Conservation (phyloP, 2,888 invertebrate genomes). For the Thereva unica region DNA sequence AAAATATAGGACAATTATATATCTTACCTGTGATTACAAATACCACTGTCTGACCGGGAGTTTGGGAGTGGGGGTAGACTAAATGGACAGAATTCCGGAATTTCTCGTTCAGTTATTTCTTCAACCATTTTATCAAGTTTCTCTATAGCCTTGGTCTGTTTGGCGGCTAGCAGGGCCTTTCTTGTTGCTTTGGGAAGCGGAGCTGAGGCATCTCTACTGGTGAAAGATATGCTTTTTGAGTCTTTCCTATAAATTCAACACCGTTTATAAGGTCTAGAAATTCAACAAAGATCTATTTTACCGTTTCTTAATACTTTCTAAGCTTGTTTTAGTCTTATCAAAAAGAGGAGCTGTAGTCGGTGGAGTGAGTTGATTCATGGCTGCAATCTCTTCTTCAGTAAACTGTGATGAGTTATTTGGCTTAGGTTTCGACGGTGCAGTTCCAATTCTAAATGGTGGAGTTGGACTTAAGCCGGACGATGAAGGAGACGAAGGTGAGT, state of each 20-base stretch:
- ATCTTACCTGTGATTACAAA: slow-evolving; percentile 49
- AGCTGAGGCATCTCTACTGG: slow-evolving; percentile 49
- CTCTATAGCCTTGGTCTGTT: slow-evolving; percentile 57
- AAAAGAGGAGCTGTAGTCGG: slow-evolving; percentile 60
- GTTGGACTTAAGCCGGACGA: slow-evolving; percentile 61
- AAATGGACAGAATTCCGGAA: slow-evolving; percentile 50
- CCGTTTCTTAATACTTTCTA: not conserved
- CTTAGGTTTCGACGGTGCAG: slow-evolving; percentile 58
- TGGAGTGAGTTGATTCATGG: slow-evolving; percentile 53
- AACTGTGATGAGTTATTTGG: slow-evolving; percentile 52
- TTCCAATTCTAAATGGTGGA: slow-evolving; percentile 64
- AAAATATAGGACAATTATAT: not conserved
- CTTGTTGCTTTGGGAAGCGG: slow-evolving; percentile 51
- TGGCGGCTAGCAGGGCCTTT: slow-evolving; percentile 54
- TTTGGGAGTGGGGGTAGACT: slow-evolving; percentile 52
- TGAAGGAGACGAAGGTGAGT: slow-evolving; percentile 45
- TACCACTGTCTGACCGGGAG: slow-evolving; percentile 54
- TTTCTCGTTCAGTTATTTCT: slow-evolving; percentile 54
- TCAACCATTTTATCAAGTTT: slow-evolving; percentile 59
- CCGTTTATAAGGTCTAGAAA: not conserved
- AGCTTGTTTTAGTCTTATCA: not conserved
- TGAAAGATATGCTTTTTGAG: slow-evolving; percentile 43
- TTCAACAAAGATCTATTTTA: slow-evolving; percentile 1
- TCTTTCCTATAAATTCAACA: slow-evolving; percentile 31
- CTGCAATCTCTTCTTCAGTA: slow-evolving; percentile 55